Evolutionary conservation across 2,113 vertebrate genomes (phyloP).

Genomic region (Garra rufa): DNA sequence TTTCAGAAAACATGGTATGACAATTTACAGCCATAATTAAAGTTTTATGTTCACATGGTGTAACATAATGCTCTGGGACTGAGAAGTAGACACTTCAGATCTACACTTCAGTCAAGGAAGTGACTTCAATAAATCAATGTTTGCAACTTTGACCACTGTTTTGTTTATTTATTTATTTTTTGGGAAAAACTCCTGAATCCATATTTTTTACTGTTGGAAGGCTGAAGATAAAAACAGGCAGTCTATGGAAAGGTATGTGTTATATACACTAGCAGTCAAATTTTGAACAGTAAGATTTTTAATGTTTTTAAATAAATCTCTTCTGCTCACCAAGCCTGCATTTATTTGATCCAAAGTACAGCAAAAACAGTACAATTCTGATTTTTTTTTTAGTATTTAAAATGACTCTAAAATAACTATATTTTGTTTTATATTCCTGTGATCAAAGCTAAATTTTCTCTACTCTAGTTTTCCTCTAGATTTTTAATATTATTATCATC

Average conservation of each 20-base stretch:
- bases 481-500: too few species aligned
- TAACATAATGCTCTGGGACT: not conserved
- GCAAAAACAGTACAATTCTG: too few species aligned
- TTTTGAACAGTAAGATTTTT: too few species aligned
- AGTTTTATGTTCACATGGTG: not conserved
- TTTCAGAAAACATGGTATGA: not conserved
- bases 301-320: too few species aligned
- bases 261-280: too few species aligned
- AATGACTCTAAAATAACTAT: too few species aligned
- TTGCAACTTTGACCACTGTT: constrained; percentile 18
- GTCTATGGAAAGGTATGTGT: not conserved
- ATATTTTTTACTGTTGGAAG: not conserved
- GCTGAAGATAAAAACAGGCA: not conserved
- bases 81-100: not conserved
- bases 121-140: constrained; percentile 49
- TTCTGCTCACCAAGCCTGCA: too few species aligned
- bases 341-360: too few species aligned
- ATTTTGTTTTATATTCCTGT: too few species aligned
- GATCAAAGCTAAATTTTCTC: too few species aligned
- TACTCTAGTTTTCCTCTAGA: too few species aligned
- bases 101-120: not conserved
- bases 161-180: not conserved
- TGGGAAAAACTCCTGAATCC: not conserved
- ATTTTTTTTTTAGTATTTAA: too few species aligned
- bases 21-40: constrained; percentile 1